A percentile compares a stretch with the other conserved stretches of the same genome.
Conservation (phyloP, 2,113 vertebrate genomes). For the Spermophilus dauricus region DNA sequence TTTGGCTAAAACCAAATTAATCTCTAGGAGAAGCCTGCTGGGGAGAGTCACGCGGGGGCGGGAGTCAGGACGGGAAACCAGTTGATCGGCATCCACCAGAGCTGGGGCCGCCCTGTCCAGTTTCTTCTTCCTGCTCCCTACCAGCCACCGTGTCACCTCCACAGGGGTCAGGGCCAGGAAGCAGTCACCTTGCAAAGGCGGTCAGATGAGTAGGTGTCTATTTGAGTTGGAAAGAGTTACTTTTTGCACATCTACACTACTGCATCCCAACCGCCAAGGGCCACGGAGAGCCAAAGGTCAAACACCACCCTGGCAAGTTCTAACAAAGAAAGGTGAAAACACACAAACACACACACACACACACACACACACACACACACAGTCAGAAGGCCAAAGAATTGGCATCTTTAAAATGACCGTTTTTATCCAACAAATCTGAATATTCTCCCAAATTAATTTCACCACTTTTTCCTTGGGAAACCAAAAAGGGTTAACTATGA, state of each 20-base stretch:
- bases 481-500: background rate
- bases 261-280: background rate
- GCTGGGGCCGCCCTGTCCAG: fast-evolving
- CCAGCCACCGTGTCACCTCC: background rate
- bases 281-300: background rate
- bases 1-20: background rate
- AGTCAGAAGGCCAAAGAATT: background rate
- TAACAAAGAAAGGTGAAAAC: background rate
- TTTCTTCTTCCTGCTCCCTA: background rate
- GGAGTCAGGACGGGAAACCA: fast-evolving
- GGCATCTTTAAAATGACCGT: background rate
- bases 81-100: background rate
- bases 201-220: background rate
- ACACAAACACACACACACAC: background rate
- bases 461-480: background rate
- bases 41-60: background rate
- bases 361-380: too few species aligned
- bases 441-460: background rate
- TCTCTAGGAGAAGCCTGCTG: background rate
- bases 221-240: conserved; percentile 2
- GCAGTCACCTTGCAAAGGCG: background rate
- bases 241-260: background rate
- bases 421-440: background rate
- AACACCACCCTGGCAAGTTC: background rate
- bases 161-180: too few species aligned